Conservation (phyloP, 2,113 vertebrate species). For the Agapornis roseicollis region DNA sequence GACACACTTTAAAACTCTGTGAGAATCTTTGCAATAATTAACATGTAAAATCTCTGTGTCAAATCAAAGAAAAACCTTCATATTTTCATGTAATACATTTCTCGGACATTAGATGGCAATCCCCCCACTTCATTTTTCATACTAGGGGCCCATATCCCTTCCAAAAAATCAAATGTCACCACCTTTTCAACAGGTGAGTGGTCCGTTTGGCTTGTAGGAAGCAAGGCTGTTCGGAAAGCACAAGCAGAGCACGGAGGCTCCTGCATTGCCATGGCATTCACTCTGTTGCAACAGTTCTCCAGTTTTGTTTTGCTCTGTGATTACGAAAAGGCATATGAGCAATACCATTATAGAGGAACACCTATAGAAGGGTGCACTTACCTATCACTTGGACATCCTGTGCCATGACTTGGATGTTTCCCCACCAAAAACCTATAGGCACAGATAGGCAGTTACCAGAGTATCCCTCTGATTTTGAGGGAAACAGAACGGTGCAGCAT, state of each 20-base stretch:
- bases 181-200: neutral
- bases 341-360: neutral
- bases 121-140: slow-evolving; percentile 59
- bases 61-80: slow-evolving; percentile 48
- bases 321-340: neutral
- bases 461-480: neutral
- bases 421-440: neutral
- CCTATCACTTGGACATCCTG: neutral
- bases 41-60: neutral
- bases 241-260: accelerated
- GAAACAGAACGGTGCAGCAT: neutral
- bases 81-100: slow-evolving; percentile 68
- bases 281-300: neutral
- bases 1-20: slow-evolving; percentile 5
- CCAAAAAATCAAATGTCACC: neutral
- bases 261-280: neutral
- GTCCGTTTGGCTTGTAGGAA: neutral
- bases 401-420: neutral
- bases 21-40: slow-evolving; percentile 33
- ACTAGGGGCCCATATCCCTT: neutral
- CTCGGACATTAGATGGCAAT: slow-evolving; percentile 71
- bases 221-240: neutral
- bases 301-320: neutral
- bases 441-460: neutral
- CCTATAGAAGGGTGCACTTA: neutral